phyloP scores from a whole-genome alignment of 2,113 vertebrate species.

The Sylvia atricapilla region DNA sequence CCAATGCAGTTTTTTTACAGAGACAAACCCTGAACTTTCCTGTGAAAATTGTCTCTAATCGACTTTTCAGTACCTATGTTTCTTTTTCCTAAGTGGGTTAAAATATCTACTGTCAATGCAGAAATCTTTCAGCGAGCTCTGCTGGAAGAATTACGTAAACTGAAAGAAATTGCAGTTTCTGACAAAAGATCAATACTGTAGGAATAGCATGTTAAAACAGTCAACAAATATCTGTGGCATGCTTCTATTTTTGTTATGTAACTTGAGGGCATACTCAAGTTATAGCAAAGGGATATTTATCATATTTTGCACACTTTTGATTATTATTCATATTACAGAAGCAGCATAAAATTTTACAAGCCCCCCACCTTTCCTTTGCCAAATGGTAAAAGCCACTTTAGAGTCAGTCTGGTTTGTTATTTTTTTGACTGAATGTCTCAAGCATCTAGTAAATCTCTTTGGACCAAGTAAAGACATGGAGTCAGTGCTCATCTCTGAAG shows the following conservation, averaged over 20 bases:
- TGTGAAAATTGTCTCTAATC: background rate
- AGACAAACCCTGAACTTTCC: background rate
- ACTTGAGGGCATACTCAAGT: background rate
- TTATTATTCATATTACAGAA: background rate
- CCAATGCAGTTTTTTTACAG: background rate
- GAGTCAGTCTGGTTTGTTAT: background rate
- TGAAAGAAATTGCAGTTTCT: background rate
- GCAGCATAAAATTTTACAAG: background rate
- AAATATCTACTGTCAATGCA: background rate
- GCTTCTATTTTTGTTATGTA: background rate
- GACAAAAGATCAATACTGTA: background rate
- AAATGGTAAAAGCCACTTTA: background rate
- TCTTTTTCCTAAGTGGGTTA: background rate
- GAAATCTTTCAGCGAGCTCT: background rate
- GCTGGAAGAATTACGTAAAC: background rate
- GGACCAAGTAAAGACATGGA: background rate
- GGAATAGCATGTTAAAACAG: background rate
- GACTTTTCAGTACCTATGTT: background rate
- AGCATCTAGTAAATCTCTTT: constrained; percentile 26
- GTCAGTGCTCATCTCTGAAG: background rate
- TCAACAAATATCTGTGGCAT: background rate
- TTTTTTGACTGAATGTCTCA: background rate
- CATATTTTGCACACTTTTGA: background rate
- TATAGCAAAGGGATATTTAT: background rate
- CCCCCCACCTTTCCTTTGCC: background rate